Conservation (phyloP, 2,797 vertebrate species). For the Sebastes jordani region DNA sequence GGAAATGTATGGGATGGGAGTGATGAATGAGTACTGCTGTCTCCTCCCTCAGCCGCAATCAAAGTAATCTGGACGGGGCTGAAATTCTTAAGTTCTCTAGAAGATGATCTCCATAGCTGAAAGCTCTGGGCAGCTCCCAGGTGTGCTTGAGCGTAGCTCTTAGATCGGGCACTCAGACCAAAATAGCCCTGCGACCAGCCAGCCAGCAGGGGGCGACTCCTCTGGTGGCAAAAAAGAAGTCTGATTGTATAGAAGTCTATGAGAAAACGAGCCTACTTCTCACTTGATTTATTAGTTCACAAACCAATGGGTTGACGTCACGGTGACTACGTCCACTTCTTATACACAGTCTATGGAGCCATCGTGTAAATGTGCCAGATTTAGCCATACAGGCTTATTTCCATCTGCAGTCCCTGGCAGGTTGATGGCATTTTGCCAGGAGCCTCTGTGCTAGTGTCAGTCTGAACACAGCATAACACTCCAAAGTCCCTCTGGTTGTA, state of each 20-base stretch:
- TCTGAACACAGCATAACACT: not conserved
- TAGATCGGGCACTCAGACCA: not conserved
- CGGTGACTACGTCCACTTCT: too few relatives aligned
- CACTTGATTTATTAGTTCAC: not conserved
- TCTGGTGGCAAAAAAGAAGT: too few relatives aligned
- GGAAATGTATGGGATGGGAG: constrained; percentile 12
- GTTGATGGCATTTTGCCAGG: not conserved
- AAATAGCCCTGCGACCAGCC: not conserved
- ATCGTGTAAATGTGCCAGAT: not conserved
- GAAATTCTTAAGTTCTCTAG: not conserved
- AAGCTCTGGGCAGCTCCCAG: not conserved
- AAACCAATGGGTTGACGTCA: not conserved
- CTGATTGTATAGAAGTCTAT: too few relatives aligned
- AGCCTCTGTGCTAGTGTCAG: not conserved
- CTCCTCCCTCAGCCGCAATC: not conserved
- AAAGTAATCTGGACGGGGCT: not conserved
- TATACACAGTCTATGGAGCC: not conserved
- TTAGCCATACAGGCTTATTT: not conserved
- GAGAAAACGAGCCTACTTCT: too few relatives aligned
- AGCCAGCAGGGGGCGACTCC: too few relatives aligned
- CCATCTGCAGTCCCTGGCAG: too few relatives aligned
- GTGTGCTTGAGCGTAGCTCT: not conserved
- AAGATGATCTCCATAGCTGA: not conserved
- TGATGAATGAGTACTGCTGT: constrained; percentile 22
- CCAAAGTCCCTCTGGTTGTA: not conserved